phyloP scores from a whole-genome alignment of 2,797 vertebrate genomes.

The Toxotes lorentzi region DNA sequence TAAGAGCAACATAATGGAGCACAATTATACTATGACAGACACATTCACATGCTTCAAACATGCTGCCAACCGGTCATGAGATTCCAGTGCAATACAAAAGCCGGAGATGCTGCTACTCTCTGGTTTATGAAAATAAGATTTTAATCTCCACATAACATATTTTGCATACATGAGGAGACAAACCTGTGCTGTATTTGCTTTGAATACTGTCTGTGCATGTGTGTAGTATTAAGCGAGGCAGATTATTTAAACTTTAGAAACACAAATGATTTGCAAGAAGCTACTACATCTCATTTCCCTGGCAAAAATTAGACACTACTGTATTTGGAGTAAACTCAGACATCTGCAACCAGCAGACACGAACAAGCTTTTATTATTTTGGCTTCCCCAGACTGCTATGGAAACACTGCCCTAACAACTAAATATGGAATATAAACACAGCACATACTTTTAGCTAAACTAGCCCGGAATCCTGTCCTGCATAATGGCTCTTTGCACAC shows the following conservation, averaged over 20 bases:
- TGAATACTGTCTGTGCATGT: constrained; percentile 15
- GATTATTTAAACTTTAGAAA: constrained; percentile 6
- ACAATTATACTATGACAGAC: constrained; percentile 15
- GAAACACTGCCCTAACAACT: constrained; percentile 31
- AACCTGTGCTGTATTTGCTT: constrained; percentile 27
- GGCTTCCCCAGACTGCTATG: constrained; percentile 10
- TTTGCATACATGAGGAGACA: constrained; percentile 34
- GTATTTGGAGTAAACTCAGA: constrained; percentile 22
- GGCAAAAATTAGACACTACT: constrained; percentile 26
- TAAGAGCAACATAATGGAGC: constrained; percentile 36
- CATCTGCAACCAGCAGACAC: constrained; percentile 20
- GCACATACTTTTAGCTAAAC: constrained; percentile 41
- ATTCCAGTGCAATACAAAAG: not conserved
- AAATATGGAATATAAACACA: constrained; percentile 36
- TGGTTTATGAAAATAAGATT: constrained; percentile 40
- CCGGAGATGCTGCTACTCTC: constrained; percentile 5
- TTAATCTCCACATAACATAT: constrained; percentile 27
- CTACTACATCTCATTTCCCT: not conserved
- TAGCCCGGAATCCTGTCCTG: constrained; percentile 27
- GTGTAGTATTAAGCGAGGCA: not conserved
- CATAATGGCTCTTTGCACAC: constrained; percentile 22
- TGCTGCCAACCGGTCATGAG: constrained; percentile 21
- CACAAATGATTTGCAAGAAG: constrained; percentile 4
- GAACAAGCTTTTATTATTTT: constrained; percentile 29
- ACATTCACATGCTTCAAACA: constrained; percentile 7